Evolutionary conservation across 1,140 invertebrate species (phyloP), one percentile per base, ranked within the genome.

Genomic region (Aplysia californica): DNA sequence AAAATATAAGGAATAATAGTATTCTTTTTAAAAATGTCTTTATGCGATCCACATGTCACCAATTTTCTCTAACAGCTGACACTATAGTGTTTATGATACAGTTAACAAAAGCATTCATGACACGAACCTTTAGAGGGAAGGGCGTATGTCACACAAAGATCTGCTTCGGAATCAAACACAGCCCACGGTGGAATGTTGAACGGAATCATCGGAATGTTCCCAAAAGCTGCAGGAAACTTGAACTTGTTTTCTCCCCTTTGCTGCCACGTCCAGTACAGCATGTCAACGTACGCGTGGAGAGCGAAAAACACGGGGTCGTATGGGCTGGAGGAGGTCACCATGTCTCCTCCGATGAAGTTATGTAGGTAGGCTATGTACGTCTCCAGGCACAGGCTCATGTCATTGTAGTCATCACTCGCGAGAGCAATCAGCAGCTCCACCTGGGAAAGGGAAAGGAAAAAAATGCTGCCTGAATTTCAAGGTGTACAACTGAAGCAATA

Each of bases 241-340:
- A 83, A 84, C 59, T 82, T 85, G 72, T 87, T 87, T 39, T 83
- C 66, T 15, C 72, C 77, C 69, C 79, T 82, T 55, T 85, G 79
- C 69, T 88, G 87, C 87, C 87, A 88, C 44, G 73, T 78, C 85
- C 84, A 87, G 79, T 85, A 88, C 41, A 88, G 76, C 82, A 84
- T 84, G 76, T 88, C 87, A 50, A 87, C 76, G 64, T 84, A 88
- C 10, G 85, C 77, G 76, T 87, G 86, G 23, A 88, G 77, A 18
- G 84, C 75, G 69, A 82, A 85, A 72, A 88, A 88, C 3, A 88
- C 75, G 10, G 87, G 87, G 58, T 88, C 87, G 76, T 87, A 87
- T 0, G 86, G 80, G 2, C 81, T 81, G n/a, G 79, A 74, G 2
- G 82, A 65, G 6, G 86, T 84, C 26, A 83, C 79, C 86, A 88